These are phyloP conservation scores for Callospermophilus lateralis DNA, from an alignment of 2,113 vertebrate species.

Conservation along the genomic window DNA sequence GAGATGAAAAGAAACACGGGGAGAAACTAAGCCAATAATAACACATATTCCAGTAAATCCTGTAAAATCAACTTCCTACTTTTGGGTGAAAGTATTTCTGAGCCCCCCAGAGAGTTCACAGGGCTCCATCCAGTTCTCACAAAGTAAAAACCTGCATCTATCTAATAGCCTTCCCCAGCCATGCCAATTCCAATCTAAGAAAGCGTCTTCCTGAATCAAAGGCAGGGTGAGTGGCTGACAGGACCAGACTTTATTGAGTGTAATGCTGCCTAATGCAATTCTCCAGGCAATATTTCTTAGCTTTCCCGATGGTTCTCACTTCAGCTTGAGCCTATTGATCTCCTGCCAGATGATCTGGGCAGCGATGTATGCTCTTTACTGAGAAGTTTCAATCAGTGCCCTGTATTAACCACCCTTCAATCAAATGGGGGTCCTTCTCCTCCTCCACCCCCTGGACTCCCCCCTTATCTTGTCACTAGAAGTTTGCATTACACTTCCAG, in stretches of 20 bases:
- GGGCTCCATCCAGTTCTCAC: slow-evolving; percentile 50
- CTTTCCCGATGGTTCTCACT: slow-evolving; percentile 63
- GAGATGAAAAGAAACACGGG: not conserved
- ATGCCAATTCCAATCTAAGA: slow-evolving; percentile 28
- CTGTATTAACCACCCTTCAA: not conserved
- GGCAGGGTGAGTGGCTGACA: slow-evolving; percentile 46
- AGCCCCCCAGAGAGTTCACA: slow-evolving; percentile 33
- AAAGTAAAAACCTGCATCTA: slow-evolving; percentile 54
- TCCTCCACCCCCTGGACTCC: not conserved
- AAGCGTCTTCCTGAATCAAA: slow-evolving; percentile 65
- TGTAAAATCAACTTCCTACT: slow-evolving; percentile 4
- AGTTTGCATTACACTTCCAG: not conserved
- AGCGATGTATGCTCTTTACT: not conserved
- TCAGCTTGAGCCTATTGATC: slow-evolving; percentile 44
- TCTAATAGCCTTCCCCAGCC: slow-evolving; percentile 37
- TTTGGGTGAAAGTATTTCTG: slow-evolving; percentile 54
- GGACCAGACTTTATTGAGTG: slow-evolving; percentile 21
- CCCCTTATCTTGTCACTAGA: not conserved
- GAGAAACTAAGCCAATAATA: slow-evolving; percentile 6
- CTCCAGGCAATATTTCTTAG: slow-evolving; percentile 70
- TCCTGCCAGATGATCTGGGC: not conserved
- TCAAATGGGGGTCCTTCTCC: not conserved
- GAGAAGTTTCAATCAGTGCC: not conserved
- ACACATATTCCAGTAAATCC: slow-evolving; percentile 40
- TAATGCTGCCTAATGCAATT: slow-evolving; percentile 66